Percentiles rank a stretch among this genome's conserved stretches.
These are phyloP conservation scores for Hipparchia sbordonii DNA, from an alignment of 2,888 invertebrate species.

Conservation along the genomic window DNA sequence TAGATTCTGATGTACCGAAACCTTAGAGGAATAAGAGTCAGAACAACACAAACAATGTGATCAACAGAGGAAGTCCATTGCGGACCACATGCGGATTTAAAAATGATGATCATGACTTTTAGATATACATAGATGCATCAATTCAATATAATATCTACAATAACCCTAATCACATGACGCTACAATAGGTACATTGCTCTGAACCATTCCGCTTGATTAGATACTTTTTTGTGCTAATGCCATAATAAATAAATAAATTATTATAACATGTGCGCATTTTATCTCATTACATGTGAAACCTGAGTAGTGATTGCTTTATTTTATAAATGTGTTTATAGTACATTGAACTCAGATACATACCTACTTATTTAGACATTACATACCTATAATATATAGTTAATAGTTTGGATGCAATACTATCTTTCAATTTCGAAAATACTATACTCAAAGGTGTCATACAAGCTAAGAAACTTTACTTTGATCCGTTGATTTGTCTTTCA, in stretches of 20 bases:
- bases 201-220: neutral
- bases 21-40: too few relatives aligned
- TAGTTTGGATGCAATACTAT: too few relatives aligned
- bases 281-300: constrained; percentile 5
- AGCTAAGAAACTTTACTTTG: neutral
- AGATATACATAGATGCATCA: too few relatives aligned
- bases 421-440: too few relatives aligned
- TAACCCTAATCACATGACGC: neutral
- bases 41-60: too few relatives aligned
- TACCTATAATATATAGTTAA: neutral
- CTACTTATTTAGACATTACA: neutral
- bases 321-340: neutral
- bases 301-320: neutral
- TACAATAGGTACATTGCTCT: neutral
- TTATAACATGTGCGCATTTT: constrained; percentile 11
- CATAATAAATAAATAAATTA: neutral
- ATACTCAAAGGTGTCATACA: neutral
- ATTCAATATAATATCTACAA: too few relatives aligned
- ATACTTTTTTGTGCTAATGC: neutral
- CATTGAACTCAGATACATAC: neutral
- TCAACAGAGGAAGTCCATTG: too few relatives aligned
- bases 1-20: too few relatives aligned
- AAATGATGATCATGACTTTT: too few relatives aligned
- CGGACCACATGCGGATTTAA: too few relatives aligned
- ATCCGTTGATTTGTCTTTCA: neutral